Conservation (phyloP, 2,797 vertebrate genomes). For the Lutjanus campechanus region DNA sequence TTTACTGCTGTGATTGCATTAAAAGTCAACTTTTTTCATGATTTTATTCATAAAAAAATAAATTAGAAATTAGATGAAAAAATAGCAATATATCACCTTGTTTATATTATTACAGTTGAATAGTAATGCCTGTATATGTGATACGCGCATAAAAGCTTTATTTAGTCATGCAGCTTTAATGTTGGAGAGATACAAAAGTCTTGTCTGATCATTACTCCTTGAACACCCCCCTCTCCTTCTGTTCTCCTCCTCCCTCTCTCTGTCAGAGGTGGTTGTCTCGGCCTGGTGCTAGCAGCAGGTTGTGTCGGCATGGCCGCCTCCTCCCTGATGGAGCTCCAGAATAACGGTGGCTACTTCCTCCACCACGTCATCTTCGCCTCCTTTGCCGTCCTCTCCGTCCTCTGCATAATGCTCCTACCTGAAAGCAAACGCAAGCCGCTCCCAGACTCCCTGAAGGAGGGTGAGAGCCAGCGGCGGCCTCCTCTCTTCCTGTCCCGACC, state of each 20-base stretch:
- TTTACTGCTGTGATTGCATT: too few relatives aligned
- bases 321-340: slow-evolving; percentile 90
- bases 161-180: too few relatives aligned
- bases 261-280: slow-evolving; percentile 89
- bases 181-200: neutral
- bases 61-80: too few relatives aligned
- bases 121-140: too few relatives aligned
- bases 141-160: too few relatives aligned
- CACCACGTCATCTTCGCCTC: slow-evolving; percentile 92
- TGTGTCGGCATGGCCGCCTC: slow-evolving; percentile 89
- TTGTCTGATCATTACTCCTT: neutral
- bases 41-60: too few relatives aligned
- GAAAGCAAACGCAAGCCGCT: slow-evolving; percentile 89
- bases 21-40: too few relatives aligned
- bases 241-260: neutral
- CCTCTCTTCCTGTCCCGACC: slow-evolving; percentile 82
- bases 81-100: too few relatives aligned
- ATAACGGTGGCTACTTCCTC: slow-evolving; percentile 90
- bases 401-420: slow-evolving; percentile 91
- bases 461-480: slow-evolving; percentile 86
- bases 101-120: too few relatives aligned
- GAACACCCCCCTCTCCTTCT: neutral
- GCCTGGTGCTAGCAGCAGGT: slow-evolving; percentile 88
- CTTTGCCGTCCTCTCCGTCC: slow-evolving; percentile 90
- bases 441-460: slow-evolving; percentile 89